These are phyloP conservation scores for Falcunculus frontatus DNA, from an alignment of 2,113 vertebrate genomes.

Conservation along the genomic window DNA sequence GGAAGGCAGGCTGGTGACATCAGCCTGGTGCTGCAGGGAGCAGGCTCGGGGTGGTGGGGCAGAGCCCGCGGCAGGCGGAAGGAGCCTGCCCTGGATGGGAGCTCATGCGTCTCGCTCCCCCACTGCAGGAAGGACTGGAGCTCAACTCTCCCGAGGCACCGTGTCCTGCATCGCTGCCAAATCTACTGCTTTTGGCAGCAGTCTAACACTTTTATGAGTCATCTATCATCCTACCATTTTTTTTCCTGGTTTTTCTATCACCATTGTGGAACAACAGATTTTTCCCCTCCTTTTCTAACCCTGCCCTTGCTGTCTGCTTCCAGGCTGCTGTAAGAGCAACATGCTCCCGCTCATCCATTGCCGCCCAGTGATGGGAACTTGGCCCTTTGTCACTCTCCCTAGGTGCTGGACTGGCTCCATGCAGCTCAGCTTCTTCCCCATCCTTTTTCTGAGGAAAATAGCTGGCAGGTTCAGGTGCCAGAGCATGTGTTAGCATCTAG, in stretches of 20 bases:
- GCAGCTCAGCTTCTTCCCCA: not conserved
- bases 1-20: not conserved
- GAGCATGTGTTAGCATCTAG: not conserved
- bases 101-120: not conserved
- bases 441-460: not conserved
- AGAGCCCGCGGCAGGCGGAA: not conserved
- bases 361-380: not conserved
- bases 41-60: not conserved
- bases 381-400: not conserved
- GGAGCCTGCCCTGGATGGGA: constrained; percentile 33
- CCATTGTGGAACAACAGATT: constrained; percentile 35
- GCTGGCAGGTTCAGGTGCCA: not conserved
- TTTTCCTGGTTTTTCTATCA: not conserved
- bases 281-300: not conserved
- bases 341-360: not conserved
- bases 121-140: not conserved
- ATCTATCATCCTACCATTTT: constrained; percentile 36
- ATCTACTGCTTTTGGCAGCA: constrained; percentile 39
- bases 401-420: not conserved
- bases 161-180: not conserved
- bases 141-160: constrained; percentile 12
- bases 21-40: not conserved
- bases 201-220: constrained; percentile 40
- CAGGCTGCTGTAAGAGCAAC: constrained; percentile 4
- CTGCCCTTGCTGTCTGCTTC: not conserved